These are phyloP conservation scores for Tapirus terrestris DNA, from an alignment of 2,113 vertebrate species.

Conservation along the genomic window DNA sequence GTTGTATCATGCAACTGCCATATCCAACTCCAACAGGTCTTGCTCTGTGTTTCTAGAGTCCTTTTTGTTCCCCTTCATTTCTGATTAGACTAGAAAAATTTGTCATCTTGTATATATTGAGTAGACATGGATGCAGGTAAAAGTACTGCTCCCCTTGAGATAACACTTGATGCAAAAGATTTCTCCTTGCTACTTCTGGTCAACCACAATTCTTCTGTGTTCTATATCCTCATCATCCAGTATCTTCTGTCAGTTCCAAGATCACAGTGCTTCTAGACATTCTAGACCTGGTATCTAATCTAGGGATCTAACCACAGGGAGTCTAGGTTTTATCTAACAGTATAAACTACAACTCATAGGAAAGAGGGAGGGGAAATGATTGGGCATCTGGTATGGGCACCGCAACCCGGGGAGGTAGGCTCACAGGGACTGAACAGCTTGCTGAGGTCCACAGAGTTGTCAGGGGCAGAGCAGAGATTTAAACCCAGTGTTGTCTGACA, in stretches of 20 bases:
- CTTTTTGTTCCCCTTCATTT: not conserved
- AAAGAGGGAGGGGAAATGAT: not conserved
- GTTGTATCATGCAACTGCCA: rapidly evolving
- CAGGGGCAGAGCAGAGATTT: not conserved
- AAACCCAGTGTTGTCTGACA: not conserved
- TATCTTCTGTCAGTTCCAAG: not conserved
- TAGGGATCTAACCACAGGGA: not conserved
- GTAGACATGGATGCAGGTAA: not conserved
- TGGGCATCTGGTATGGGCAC: not conserved
- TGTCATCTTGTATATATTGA: not conserved
- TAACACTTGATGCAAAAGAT: not conserved
- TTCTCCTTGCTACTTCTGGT: not conserved
- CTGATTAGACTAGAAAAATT: not conserved
- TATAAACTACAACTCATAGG: not conserved
- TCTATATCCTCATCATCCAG: not conserved
- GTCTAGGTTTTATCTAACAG: not conserved
- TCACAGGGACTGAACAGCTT: not conserved
- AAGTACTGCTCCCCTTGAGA: not conserved
- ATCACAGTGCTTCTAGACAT: not conserved
- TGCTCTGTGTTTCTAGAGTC: not conserved
- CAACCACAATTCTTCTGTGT: not conserved
- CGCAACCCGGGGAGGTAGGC: not conserved
- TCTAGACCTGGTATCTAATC: not conserved
- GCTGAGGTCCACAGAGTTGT: not conserved
- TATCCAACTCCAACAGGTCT: not conserved